These are phyloP conservation scores for Nomada ruficornis DNA, from an alignment of 2,888 invertebrate genomes.

Conservation along the genomic window DNA sequence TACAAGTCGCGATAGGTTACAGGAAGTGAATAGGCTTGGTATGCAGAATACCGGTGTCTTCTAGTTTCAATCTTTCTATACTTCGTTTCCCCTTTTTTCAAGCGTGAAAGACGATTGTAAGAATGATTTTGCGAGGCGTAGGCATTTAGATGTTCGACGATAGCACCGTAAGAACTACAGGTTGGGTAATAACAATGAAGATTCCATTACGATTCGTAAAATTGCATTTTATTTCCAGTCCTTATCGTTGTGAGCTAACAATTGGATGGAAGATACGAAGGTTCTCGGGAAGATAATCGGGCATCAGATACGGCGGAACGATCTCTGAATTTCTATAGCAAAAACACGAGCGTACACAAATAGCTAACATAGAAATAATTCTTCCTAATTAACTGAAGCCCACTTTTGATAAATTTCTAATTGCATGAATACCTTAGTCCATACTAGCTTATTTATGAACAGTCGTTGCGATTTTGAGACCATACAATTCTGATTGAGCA, in stretches of 20 bases:
- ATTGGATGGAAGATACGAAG: not conserved
- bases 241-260: not conserved
- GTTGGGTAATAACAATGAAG: conserved; percentile 2
- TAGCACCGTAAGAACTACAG: not conserved
- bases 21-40: too few species aligned
- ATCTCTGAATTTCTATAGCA: not conserved
- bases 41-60: too few species aligned
- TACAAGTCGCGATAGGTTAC: too few species aligned
- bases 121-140: not conserved
- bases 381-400: too few species aligned
- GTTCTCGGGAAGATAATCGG: not conserved
- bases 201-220: conserved; percentile 4
- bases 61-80: not conserved
- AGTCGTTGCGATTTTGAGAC: too few species aligned
- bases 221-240: conserved; percentile 11
- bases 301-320: not conserved
- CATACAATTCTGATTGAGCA: too few species aligned
- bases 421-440: too few species aligned
- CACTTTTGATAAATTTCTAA: too few species aligned
- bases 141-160: not conserved
- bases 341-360: not conserved
- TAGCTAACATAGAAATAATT: too few species aligned
- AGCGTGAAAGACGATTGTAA: not conserved
- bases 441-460: too few species aligned
- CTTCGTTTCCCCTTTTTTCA: not conserved